Base-by-base conservation (phyloP, 1,140 invertebrate genomes). In the Brachionus rubens region DNA sequence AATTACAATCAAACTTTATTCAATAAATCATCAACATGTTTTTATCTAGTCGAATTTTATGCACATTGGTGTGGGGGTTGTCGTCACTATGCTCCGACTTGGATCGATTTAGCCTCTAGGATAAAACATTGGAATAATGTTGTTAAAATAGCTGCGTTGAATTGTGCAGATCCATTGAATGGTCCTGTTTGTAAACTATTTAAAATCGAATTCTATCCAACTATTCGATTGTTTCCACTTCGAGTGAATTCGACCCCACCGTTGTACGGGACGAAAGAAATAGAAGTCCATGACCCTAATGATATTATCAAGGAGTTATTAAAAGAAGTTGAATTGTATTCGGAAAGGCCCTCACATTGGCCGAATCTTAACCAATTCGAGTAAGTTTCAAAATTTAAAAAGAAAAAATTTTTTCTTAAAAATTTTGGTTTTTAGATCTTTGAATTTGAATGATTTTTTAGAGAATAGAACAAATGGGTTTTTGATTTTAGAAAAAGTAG, bases 51-150 rank as follows among this genome's bases (percentile, higher is more conserved):
- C 19, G 80, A 84, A 68, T 85, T 85, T 77, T 85, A 85, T 79
- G 81, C 82, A 77, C 80, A 79, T 72, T 85, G 83, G 83, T 85
- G 83, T 78, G 83, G 83, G 5, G 81, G 83, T 54, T 85, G 83
- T 78, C 78, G 80, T n/a, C 56, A 79, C 33, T 84, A 82, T 78
- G 82, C 83, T 6, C 52, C 33, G n/a, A 19, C 2, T 46, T 76
- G 52, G 48, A 43, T 28, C 1, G 52, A 54, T 3, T 54, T 76
- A 0, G 72, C 48, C 9, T 9, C 1, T 7, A 12, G 26, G 12
- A 54, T 36, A 9, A 76, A 56, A 41, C 19, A 36, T 3, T 76
- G 72, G 72, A 12, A 76, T 46, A 28, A 46, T 28, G 68, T 75
- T 40, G 78, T 81, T 4, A 77, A 75, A 19, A 54, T 81, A 9